Conservation (phyloP, 2,113 vertebrate species). For the Monopterus albus region DNA sequence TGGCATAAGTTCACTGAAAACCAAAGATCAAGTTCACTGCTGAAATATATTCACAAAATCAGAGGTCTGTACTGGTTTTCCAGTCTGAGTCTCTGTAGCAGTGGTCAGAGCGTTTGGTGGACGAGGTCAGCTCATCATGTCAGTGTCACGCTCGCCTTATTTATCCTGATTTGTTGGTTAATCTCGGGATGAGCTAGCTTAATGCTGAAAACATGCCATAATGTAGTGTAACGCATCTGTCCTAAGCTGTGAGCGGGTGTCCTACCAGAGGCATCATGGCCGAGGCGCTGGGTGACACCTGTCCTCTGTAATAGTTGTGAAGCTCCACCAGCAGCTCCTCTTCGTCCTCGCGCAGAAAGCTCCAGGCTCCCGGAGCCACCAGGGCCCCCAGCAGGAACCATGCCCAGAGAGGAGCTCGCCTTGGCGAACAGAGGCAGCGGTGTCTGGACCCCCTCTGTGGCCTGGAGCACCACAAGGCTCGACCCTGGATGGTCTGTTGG, state of each 20-base stretch:
- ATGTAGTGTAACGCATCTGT: too few relatives aligned
- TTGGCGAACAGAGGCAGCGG: neutral
- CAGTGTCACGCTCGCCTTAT: neutral
- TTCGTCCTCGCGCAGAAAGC: constrained; percentile 61
- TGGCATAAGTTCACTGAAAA: too few relatives aligned
- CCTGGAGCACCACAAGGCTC: constrained; percentile 19
- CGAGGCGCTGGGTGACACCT: constrained; percentile 59
- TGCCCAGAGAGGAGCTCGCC: constrained; percentile 38
- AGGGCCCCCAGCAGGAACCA: constrained; percentile 58
- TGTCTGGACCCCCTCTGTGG: neutral
- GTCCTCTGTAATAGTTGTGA: constrained; percentile 72
- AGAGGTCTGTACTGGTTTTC: too few relatives aligned
- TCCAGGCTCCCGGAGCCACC: constrained; percentile 60
- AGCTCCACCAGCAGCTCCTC: constrained; percentile 77
- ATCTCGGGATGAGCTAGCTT: too few relatives aligned
- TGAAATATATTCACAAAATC: too few relatives aligned
- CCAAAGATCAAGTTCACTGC: too few relatives aligned
- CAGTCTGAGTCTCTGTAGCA: neutral
- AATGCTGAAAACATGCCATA: too few relatives aligned
- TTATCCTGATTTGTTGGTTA: too few relatives aligned
- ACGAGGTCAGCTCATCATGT: neutral
- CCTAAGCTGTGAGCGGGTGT: neutral
- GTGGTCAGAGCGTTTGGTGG: neutral
- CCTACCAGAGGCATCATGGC: constrained; percentile 77
- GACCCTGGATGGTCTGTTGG: constrained; percentile 17